phyloP scores from a whole-genome alignment of 2,888 invertebrate species.

The Bibio marci region DNA sequence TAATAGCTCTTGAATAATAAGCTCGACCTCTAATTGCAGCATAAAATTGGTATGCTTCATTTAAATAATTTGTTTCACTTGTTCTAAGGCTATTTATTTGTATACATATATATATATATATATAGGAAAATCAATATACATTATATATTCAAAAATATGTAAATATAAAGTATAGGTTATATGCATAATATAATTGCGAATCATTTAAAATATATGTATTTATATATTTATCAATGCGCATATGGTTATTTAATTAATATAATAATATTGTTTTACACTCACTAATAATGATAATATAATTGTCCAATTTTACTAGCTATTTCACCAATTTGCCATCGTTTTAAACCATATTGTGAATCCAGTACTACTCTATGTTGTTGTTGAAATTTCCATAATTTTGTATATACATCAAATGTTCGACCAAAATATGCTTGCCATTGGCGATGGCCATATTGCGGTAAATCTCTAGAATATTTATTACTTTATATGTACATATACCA shows the following conservation, averaged over 20 bases:
- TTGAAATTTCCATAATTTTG: slow-evolving; percentile 95
- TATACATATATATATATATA: no score
- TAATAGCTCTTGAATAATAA: slow-evolving; percentile 84
- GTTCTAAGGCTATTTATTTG: slow-evolving; percentile 86
- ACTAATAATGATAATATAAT: slow-evolving; percentile 97
- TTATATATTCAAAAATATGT: no score
- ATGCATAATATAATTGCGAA: not conserved
- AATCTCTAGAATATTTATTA: slow-evolving; percentile 47
- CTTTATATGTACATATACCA: not conserved
- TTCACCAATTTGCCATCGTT: slow-evolving; percentile 97
- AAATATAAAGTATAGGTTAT: not conserved
- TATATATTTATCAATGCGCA: not conserved
- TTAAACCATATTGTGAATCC: slow-evolving; percentile 85
- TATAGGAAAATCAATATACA: not conserved
- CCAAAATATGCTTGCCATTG: slow-evolving; percentile 98
- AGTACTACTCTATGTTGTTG: slow-evolving; percentile 85
- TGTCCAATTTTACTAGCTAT: slow-evolving; percentile 98
- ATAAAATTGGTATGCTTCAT: slow-evolving; percentile 93
- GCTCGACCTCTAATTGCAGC: slow-evolving; percentile 84
- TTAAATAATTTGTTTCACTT: slow-evolving; percentile 89
- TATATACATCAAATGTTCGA: slow-evolving; percentile 92
- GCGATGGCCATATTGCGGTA: slow-evolving; percentile 92
- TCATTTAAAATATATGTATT: not conserved
- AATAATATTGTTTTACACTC: slow-evolving; percentile 30
- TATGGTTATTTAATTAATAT: not conserved